A percentile compares a stretch with the other conserved stretches of the same genome.
Conservation (phyloP, 2,888 invertebrate species). For the Drosophila gaucha region DNA sequence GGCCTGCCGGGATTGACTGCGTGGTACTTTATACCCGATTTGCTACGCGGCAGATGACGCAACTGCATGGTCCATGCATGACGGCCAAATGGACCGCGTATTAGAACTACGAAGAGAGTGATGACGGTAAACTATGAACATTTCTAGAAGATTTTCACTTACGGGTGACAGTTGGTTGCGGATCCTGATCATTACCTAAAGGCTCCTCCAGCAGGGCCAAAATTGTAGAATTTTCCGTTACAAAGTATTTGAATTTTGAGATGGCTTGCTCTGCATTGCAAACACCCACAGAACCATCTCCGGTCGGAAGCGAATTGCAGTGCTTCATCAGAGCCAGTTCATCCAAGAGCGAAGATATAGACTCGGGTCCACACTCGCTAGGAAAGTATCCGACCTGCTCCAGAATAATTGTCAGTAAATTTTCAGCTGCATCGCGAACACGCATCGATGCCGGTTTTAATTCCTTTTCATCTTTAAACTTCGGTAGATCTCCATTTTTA, state of each 20-base stretch:
- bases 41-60: constrained; percentile 93
- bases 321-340: constrained; percentile 93
- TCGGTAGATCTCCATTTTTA: constrained; percentile 94
- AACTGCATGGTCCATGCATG: constrained; percentile 97
- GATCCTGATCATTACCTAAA: constrained; percentile 95
- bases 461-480: constrained; percentile 98
- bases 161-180: constrained; percentile 94
- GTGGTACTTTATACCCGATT: constrained; percentile 88
- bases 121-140: background rate
- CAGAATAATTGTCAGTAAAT: constrained; percentile 94
- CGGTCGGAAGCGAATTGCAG: constrained; percentile 87
- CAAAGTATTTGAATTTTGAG: constrained; percentile 93
- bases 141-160: constrained; percentile 40
- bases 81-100: constrained; percentile 96
- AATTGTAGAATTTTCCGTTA: constrained; percentile 95
- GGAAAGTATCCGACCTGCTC: constrained; percentile 96
- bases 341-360: constrained; percentile 93
- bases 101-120: constrained; percentile 87
- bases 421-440: constrained; percentile 98
- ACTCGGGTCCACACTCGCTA: constrained; percentile 93
- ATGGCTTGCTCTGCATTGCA: constrained; percentile 86
- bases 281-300: constrained; percentile 56
- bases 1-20: constrained; percentile 89
- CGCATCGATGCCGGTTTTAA: constrained; percentile 98
- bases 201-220: constrained; percentile 96